Base-by-base conservation (phyloP, 1,140 invertebrate species). In the Drosophila lowei region DNA sequence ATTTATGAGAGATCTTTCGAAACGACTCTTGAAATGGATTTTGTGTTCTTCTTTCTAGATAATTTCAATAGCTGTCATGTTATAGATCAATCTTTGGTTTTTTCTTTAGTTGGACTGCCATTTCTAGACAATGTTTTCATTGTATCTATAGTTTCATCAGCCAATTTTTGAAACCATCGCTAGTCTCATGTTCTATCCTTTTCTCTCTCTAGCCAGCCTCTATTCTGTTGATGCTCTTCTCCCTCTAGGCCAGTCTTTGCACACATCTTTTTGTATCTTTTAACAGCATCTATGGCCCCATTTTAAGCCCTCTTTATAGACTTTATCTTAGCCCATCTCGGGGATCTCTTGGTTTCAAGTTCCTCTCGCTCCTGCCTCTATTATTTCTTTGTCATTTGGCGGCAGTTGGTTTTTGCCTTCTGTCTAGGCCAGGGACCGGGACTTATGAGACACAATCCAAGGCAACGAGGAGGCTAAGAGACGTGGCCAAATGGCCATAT, bases 401-500 rank as follows among this genome's bases (percentile, higher is more conserved):
- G 38, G 68, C 67, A 61, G 49, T 61, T 50, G 49, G 34, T 50
- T 72, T 71, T 71, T 18, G 18, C 48, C 66, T 46, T 54, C 49
- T 59, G 55, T 72, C 67, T 72, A 68, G 65, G 65, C 65, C 65
- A 38, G 34, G 34, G 34, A 38, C 34, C 34, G 11, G 34, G 34
- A 38, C 23, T 5, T 25, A 25, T 5, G 23, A 25, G 23, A 25
- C 23, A 25, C 11, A 68, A 68, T 63, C 68, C 65, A 42, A 67
- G 65, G 54, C 11, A 43, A 18, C 42, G 41, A 44, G 38, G 8
- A 57, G 64, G 25, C 48, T 52, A 52, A 58, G 59, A 79, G 73
- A 59, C 59, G 58, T 55, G 62, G 63, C 59, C 74, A 56, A 68
- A 47, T 68, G 47, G 30, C 61, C 49, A 66, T 63, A 63, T 60